Evolutionary conservation across 2,113 vertebrate species (phyloP), one percentile per base, ranked within the genome.

Genomic region (Anoura caudifer): DNA sequence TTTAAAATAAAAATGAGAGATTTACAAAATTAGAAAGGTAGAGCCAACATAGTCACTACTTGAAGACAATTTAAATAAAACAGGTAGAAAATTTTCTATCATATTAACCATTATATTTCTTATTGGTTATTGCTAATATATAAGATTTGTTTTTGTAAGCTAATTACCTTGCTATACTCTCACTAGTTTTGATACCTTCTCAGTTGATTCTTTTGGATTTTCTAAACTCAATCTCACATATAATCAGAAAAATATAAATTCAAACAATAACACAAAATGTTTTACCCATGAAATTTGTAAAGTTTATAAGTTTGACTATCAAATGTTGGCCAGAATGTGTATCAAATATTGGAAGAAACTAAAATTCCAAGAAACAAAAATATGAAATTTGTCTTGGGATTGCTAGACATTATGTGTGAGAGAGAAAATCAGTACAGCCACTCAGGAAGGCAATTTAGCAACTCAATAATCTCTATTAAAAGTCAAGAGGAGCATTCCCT

Each of bases 1-100:
- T 65, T 83, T 90, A 89, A 97, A 65, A 90, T 70, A 65, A 83
- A 90, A 61, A 73, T 43, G 47, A 90, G 24, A 94, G 17, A 28
- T 83, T 81, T 50, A 41, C 65, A 94, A 72, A 95, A 86, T 50
- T 47, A 70, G 41, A 72, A 95, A 75, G 26, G 9, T 61, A 72
- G 45, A 86, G 38, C 4, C 38, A 95, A 90, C 79, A 69, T 36
- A 79, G 65, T 81, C 52, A 91, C 61, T 54, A 90, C 63, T 72
- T 94, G 63, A 52, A 94, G 17, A 92, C 4, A 89, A 67, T 86
- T 59, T 76, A 52, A 92, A 76, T 45, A 72, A 69, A 70, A 47
- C 28, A 72, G 63, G 31, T 81, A 89, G 36, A 85, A 90, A 96
- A 41, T 72, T 36, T 1, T 93, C 45, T 67, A 19, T 73, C 17